phyloP scores from a whole-genome alignment of 2,113 vertebrate species.

The Ictalurus punctatus region DNA sequence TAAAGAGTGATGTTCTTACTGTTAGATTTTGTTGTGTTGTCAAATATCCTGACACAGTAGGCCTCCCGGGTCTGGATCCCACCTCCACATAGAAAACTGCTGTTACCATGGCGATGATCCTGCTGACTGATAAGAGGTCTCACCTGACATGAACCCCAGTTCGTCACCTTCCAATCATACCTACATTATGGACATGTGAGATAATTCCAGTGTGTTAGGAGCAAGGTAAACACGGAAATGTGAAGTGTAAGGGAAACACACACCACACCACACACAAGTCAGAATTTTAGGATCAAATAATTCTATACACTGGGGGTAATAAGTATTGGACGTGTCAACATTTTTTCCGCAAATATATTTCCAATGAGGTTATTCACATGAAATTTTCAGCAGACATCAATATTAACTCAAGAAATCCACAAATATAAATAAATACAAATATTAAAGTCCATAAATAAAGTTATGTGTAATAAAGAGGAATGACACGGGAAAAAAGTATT shows the following conservation, averaged over 20 bases:
- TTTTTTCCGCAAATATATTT: no score
- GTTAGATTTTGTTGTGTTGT: conserved; percentile 16
- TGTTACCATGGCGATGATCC: conserved; percentile 63
- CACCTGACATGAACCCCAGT: conserved; percentile 80
- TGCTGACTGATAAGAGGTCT: conserved; percentile 74
- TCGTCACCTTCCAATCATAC: conserved; percentile 82
- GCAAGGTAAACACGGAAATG: background rate
- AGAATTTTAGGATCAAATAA: background rate
- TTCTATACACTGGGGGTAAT: background rate
- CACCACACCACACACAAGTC: background rate
- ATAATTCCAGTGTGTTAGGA: background rate
- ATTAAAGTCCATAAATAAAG: no score
- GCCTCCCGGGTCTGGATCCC: conserved; percentile 79
- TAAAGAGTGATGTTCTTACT: conserved; percentile 32
- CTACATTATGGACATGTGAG: conserved; percentile 56
- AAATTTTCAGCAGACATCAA: no score
- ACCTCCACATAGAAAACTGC: conserved; percentile 74
- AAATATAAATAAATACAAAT: no score
- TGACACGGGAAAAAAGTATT: no score
- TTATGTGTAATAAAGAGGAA: no score
- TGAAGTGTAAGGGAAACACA: background rate
- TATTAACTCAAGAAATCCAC: no score
- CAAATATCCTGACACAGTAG: conserved; percentile 44
- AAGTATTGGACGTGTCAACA: no score
- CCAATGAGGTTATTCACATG: no score